phyloP scores from a whole-genome alignment of 1,140 invertebrate species.

The Phthorimaea operculella region DNA sequence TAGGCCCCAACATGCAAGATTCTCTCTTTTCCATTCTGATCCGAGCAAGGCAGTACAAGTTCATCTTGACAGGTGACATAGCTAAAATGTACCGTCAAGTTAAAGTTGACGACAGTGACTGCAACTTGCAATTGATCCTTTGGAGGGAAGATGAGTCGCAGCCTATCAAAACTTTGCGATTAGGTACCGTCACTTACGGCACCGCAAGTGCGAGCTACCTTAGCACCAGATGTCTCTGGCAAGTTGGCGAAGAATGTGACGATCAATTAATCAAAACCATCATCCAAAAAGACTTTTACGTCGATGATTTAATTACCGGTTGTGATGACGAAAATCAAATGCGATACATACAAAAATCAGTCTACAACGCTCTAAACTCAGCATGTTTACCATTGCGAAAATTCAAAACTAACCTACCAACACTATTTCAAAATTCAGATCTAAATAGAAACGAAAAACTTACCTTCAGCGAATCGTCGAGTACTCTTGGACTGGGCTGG shows the following conservation, averaged over 20 bases:
- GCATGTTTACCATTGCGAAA: slow-evolving; percentile 2
- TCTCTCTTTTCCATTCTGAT: slow-evolving; percentile 33
- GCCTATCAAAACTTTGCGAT: slow-evolving; percentile 13
- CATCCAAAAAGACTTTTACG: slow-evolving; percentile 44
- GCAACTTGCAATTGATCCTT: slow-evolving; percentile 28
- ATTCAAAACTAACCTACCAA: slow-evolving; percentile 3
- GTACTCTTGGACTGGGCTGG: slow-evolving; percentile 6
- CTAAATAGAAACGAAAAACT: not conserved
- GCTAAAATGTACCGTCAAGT: slow-evolving; percentile 14
- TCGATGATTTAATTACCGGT: slow-evolving; percentile 48
- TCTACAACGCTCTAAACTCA: slow-evolving; percentile 1
- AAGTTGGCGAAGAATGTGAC: slow-evolving; percentile 18
- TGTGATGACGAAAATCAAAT: slow-evolving; percentile 11
- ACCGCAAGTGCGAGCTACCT: slow-evolving; percentile 25
- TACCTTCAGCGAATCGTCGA: slow-evolving; percentile 12
- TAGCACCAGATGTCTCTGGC: slow-evolving; percentile 20
- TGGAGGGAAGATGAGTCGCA: slow-evolving; percentile 23
- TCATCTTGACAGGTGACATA: slow-evolving; percentile 32
- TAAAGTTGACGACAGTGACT: slow-evolving; percentile 9
- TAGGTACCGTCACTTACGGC: slow-evolving; percentile 18
- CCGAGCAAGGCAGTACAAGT: slow-evolving; percentile 34
- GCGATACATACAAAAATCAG: slow-evolving; percentile 4
- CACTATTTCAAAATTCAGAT: slow-evolving; percentile 16
- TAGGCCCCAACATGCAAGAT: slow-evolving; percentile 19
- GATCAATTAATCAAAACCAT: slow-evolving; percentile 18